Evolutionary conservation across 2,797 vertebrate genomes (phyloP), one percentile per base, ranked within the genome.

Genomic region (Sardinella longiceps): DNA sequence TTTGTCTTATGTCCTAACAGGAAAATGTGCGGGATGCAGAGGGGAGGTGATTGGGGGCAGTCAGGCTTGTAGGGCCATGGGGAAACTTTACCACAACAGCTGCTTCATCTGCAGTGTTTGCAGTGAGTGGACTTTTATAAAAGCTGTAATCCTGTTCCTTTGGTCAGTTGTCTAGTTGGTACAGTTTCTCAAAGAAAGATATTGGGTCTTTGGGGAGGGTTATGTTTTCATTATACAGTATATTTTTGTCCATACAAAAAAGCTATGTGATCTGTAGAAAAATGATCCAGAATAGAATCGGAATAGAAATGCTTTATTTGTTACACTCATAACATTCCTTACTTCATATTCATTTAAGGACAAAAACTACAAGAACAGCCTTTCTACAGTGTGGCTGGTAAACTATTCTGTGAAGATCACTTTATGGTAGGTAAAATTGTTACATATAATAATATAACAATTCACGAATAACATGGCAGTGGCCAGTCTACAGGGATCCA

Each of bases 1-100:
- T 23, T 23, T 77, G 5, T 77, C 9, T 39, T 23, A 6, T 77
- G 33, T 18, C 18, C 70, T 33, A 1, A 70, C 70, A 99, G 98
- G 98, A 85, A 93, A 93, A 85, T 99, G 98, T 0, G 95, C 97
- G 87, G 98, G 97, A 89, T 99, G 98, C 94, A 97, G 89, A 93
- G 97, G 97, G 90, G 95, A 95, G 0, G 98, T 99, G 74, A 96
- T 96, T 25, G 97, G 98, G 90, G 96, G 97, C 28, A 95, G 92
- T 91, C 97, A 98, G 92, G 98, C 98, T 83, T 99, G 98, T 90
- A 98, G 99, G 90, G 98, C 98, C 56, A 98, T 99, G 98, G 98
- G 98, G 0, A 97, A 95, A 92, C 96, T 99, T 84, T 99, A 99
- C 93, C 98, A 99, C 0, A 96, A 98, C 0, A 92, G 93, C 89